Evolutionary conservation across 1,140 invertebrate species (phyloP).

Genomic region (Philopotamus ludificatus): DNA sequence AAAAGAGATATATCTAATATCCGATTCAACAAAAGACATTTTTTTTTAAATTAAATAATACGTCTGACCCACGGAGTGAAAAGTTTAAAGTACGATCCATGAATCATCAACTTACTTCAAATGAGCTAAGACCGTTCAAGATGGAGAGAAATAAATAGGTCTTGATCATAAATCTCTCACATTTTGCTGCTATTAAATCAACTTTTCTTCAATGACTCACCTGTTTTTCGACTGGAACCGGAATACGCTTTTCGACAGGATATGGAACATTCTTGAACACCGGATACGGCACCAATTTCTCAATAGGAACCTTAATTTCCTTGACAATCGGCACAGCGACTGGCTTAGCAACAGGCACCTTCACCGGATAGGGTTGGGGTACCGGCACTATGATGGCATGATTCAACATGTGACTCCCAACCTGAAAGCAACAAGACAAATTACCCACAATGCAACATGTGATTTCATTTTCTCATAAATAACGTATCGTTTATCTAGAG

Average conservation of each 20-base stretch:
- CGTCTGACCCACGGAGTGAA: too few species aligned
- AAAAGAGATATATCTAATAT: too few species aligned
- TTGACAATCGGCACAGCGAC: conserved; percentile 64
- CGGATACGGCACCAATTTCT: conserved; percentile 67
- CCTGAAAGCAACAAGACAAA: conserved; percentile 44
- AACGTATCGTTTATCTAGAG: too few species aligned
- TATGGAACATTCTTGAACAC: conserved; percentile 67
- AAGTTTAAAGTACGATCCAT: too few species aligned
- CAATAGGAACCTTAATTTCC: conserved; percentile 63
- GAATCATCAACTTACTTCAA: too few species aligned
- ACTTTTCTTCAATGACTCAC: too few species aligned
- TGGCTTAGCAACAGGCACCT: conserved; percentile 64
- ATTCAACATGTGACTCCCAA: conserved; percentile 61
- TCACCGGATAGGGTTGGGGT: conserved; percentile 66
- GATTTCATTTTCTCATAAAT: not conserved
- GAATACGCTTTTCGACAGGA: conserved; percentile 65
- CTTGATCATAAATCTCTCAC: too few species aligned
- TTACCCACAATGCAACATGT: not conserved
- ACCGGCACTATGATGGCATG: conserved; percentile 65
- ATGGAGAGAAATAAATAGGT: too few species aligned
- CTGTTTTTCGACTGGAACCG: conserved; percentile 65
- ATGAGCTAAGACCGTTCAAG: too few species aligned
- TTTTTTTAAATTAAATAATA: too few species aligned
- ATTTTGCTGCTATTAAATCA: too few species aligned
- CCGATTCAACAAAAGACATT: too few species aligned